These are phyloP conservation scores for Spodoptera exigua DNA, from an alignment of 2,888 invertebrate genomes.

Conservation along the genomic window DNA sequence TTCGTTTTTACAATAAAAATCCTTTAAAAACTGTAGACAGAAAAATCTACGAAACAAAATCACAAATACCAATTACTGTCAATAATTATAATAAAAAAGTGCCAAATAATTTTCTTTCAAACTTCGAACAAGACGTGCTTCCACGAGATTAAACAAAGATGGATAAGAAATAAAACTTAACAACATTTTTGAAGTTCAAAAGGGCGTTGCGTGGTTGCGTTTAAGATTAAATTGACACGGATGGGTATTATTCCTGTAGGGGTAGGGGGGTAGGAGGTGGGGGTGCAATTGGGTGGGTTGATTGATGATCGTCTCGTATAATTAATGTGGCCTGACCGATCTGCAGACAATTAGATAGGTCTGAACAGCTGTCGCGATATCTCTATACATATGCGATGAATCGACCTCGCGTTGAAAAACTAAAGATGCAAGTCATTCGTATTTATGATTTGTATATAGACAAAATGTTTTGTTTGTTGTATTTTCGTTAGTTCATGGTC, in stretches of 20 bases:
- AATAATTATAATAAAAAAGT: not conserved
- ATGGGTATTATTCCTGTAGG: conserved; percentile 68
- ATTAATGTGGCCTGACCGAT: conserved; percentile 78
- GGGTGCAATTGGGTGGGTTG: conserved; percentile 63
- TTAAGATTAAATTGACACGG: conserved; percentile 75
- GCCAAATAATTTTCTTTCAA: conserved; percentile 2
- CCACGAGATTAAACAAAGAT: conserved; percentile 30
- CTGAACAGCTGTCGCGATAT: conserved; percentile 52
- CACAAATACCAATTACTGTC: too few relatives aligned
- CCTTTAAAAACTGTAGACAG: too few relatives aligned
- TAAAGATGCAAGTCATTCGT: conserved; percentile 28
- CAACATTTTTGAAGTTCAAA: conserved; percentile 38
- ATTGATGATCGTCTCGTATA: conserved; percentile 80
- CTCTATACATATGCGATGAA: conserved; percentile 31
- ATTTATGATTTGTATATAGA: conserved; percentile 20
- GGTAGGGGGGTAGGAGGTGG: conserved; percentile 21
- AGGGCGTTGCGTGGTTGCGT: conserved; percentile 37
- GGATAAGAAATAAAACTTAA: conserved; percentile 30
- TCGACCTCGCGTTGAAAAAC: conserved; percentile 37
- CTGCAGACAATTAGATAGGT: conserved; percentile 68
- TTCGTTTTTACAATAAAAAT: too few relatives aligned
- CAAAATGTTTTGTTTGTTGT: conserved; percentile 1
- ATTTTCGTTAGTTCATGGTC: not conserved
- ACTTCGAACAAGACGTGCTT: conserved; percentile 18
- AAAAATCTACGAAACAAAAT: too few relatives aligned